phyloP scores from a whole-genome alignment of 2,888 invertebrate genomes.

The Auanema freiburgensis region DNA sequence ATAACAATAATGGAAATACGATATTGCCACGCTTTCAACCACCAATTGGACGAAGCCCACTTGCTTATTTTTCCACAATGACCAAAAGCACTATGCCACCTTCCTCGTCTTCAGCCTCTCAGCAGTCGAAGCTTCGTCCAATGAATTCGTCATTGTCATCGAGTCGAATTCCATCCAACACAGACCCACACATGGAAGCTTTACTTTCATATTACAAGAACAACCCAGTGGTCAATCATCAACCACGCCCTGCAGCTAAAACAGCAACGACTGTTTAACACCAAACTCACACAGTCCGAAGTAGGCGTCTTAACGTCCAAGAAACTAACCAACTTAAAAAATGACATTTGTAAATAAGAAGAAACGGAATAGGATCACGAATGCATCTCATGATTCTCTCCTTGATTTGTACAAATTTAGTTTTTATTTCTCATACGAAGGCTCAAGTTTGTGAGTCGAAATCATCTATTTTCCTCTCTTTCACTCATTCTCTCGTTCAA shows the following conservation, averaged over 20 bases:
- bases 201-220: slow-evolving; percentile 46
- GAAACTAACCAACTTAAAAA: no score
- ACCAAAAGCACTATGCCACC: slow-evolving; percentile 36
- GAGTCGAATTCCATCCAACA: slow-evolving; percentile 26
- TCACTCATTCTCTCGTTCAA: no score
- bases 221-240: slow-evolving; percentile 16
- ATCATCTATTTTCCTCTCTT: no score
- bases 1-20: no score
- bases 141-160: slow-evolving; percentile 21
- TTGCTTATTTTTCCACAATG: slow-evolving; percentile 25
- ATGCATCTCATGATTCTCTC: no score
- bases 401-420: no score
- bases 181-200: slow-evolving; percentile 54
- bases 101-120: slow-evolving; percentile 13
- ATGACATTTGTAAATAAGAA: no score
- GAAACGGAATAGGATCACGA: no score
- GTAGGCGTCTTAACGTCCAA: no score
- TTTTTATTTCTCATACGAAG: no score
- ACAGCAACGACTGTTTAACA: slow-evolving; percentile 51
- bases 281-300: background rate
- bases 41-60: slow-evolving; percentile 20
- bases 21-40: slow-evolving; percentile 36
- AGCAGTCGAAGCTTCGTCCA: background rate
- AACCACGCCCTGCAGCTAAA: slow-evolving; percentile 27
- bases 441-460: no score